Evolutionary conservation across 2,113 vertebrate genomes (phyloP), one percentile per base, ranked within the genome.

Genomic region (Heloderma charlesbogerti): DNA sequence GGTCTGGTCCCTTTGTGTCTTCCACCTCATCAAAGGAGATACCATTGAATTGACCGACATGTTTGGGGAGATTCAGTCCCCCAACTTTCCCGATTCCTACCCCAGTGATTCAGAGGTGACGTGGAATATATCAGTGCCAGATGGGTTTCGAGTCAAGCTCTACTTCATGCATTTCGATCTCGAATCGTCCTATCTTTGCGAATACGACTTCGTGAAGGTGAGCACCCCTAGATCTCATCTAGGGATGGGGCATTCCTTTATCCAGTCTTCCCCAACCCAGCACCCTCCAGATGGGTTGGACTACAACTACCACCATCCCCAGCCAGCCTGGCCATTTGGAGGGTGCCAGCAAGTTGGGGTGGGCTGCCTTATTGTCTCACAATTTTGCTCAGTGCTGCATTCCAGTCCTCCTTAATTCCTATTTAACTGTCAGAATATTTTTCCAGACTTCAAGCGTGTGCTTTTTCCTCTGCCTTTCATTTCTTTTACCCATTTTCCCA

Each of bases 151-250:
- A 88, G 96, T 99, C 94, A 97, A 96, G 88, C 97, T 99, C 22
- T 98, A 98, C 96, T 99, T 99, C 96, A 99, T 98, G 98, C 98
- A 99, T 92, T 99, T 99, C 85, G 98, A 99, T 96, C 95, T 99
- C 95, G 99, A 99, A 95, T 98, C 99, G 0, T 99, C 99, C 60
- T 99, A 99, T 96, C 97, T 98, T 93, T 99, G 99, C 93, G 98
- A 99, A 97, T 99, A 99, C 0, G 99, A 99, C 96, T 98, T 97
- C 1, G 98, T 99, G 74, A 98, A 98, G 99, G 99, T 99, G 93
- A 98, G 98, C 71, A 1, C 2, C 0, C 31, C 20, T 12, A 63
- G 60, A 22, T 12, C 60, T 63, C 20, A 1, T 16, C 40, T 10
- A 0, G 0, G 72, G n/a, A 27, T 31, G 27, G 34, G 15, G 5